Percentiles rank a stretch among this genome's conserved stretches.
These are phyloP conservation scores for Lucilia sericata DNA, from an alignment of 1,140 invertebrate species.

Conservation along the genomic window DNA sequence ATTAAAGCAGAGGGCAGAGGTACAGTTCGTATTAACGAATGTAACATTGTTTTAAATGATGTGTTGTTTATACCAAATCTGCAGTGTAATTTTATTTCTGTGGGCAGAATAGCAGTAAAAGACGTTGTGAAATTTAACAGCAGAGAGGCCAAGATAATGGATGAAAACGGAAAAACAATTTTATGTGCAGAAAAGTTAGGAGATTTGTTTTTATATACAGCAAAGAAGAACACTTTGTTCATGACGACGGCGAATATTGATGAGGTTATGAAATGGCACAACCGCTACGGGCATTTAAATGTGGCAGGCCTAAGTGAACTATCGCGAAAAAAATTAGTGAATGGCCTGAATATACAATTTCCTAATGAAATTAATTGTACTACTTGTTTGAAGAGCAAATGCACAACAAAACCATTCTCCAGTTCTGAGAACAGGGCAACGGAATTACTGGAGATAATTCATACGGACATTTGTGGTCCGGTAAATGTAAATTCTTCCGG, in stretches of 20 bases:
- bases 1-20: constrained; percentile 49
- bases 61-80: constrained; percentile 32
- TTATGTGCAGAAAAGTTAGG: too few species aligned
- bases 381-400: constrained; percentile 34
- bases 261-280: constrained; percentile 22
- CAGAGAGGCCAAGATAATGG: too few species aligned
- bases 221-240: constrained; percentile 40
- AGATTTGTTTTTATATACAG: too few species aligned
- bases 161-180: too few species aligned
- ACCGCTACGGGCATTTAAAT: constrained; percentile 24
- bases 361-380: neutral
- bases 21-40: constrained; percentile 52
- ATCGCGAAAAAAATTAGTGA: neutral
- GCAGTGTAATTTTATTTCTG: constrained; percentile 41
- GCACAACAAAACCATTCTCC: neutral
- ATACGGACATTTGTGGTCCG: constrained; percentile 66
- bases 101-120: constrained; percentile 21
- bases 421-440: constrained; percentile 6
- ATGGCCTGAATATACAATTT: neutral
- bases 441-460: constrained; percentile 44
- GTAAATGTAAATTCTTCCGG: constrained; percentile 52
- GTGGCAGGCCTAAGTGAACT: neutral
- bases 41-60: neutral
- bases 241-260: constrained; percentile 49
- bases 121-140: neutral